Evolutionary conservation across 2,797 vertebrate genomes (phyloP).

Genomic region (Rhinella marina): DNA sequence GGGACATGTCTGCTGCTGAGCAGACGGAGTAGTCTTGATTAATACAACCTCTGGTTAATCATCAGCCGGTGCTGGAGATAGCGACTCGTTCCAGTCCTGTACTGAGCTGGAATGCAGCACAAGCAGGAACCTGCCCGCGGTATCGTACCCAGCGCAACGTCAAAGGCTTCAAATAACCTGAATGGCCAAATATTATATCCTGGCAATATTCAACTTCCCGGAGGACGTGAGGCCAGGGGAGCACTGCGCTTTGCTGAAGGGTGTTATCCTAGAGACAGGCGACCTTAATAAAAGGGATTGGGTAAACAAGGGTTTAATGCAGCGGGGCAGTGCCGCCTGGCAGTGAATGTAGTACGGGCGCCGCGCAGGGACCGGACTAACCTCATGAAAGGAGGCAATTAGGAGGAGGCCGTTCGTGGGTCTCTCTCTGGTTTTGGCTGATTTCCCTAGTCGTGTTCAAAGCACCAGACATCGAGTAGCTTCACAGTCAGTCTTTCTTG

Average conservation of each 20-base stretch:
- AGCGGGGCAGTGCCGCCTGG: background rate
- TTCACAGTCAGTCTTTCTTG: no score
- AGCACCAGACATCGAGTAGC: no score
- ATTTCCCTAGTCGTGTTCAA: background rate
- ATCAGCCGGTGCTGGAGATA: slow-evolving; percentile 41
- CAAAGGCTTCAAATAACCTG: slow-evolving; percentile 54
- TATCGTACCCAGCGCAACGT: slow-evolving; percentile 59
- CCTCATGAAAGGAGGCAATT: background rate
- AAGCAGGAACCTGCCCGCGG: slow-evolving; percentile 58
- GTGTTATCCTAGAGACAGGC: slow-evolving; percentile 27
- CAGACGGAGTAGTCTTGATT: slow-evolving; percentile 33
- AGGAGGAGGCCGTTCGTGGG: background rate
- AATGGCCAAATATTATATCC: slow-evolving; percentile 44
- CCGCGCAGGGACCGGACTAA: background rate
- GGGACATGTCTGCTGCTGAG: background rate
- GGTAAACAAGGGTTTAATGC: background rate
- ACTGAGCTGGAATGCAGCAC: slow-evolving; percentile 60
- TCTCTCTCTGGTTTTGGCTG: no score
- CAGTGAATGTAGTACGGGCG: background rate
- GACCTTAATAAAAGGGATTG: background rate
- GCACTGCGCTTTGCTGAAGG: background rate
- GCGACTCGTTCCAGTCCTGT: slow-evolving; percentile 59
- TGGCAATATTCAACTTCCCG: slow-evolving; percentile 44
- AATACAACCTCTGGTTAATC: slow-evolving; percentile 53
- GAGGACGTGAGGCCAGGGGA: slow-evolving; percentile 54